These are phyloP conservation scores for Smittia aterrima DNA, from an alignment of 2,888 invertebrate species.

Conservation along the genomic window DNA sequence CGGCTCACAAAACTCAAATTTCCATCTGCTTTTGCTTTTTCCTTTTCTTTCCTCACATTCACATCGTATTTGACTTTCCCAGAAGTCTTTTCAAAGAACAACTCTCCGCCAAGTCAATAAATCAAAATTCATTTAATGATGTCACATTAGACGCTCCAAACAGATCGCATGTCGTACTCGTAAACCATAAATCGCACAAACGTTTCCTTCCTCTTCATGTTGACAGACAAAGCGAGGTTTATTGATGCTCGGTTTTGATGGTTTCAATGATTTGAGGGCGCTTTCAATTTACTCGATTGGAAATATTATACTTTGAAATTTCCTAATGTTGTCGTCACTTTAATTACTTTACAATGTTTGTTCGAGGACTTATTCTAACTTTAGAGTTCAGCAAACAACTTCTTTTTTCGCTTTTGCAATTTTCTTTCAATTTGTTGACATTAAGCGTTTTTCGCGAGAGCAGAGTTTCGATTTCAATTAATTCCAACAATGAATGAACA, in stretches of 20 bases:
- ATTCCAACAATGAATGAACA: not conserved
- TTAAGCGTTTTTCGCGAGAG: not conserved
- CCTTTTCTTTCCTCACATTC: not conserved
- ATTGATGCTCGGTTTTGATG: no score
- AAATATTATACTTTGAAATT: no score
- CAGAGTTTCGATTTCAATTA: slow-evolving; percentile 1
- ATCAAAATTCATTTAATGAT: slow-evolving; percentile 38
- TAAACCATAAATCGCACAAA: slow-evolving; percentile 31
- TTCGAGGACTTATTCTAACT: no score
- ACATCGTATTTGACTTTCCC: not conserved
- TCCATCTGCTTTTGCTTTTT: slow-evolving; percentile 4
- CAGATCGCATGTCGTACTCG: not conserved
- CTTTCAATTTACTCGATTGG: no score
- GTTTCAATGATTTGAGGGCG: no score
- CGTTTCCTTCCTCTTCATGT: slow-evolving; percentile 16
- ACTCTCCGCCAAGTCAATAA: slow-evolving; percentile 20
- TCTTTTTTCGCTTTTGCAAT: no score
- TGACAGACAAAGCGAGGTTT: no score
- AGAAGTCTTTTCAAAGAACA: not conserved
- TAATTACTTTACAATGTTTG: no score
- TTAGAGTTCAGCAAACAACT: no score
- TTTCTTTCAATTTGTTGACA: not conserved
- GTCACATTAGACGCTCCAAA: slow-evolving; percentile 32
- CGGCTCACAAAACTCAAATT: slow-evolving; percentile 5
- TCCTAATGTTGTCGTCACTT: no score